These are phyloP conservation scores for Geophilus truncorum DNA, from an alignment of 2,888 invertebrate species.

Conservation along the genomic window DNA sequence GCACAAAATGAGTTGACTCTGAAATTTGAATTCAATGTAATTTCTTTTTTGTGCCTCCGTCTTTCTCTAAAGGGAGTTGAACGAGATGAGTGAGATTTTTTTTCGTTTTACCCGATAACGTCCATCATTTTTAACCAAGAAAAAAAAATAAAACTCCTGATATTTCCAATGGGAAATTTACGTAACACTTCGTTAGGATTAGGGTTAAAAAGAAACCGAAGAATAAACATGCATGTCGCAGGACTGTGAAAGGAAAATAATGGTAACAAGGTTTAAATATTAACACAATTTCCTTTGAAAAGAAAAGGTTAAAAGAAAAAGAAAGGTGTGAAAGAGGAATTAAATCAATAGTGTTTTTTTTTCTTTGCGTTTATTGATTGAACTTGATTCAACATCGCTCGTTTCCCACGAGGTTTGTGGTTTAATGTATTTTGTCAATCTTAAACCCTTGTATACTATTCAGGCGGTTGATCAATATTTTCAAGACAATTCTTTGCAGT, in stretches of 20 bases:
- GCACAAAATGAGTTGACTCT: slow-evolving; percentile 13
- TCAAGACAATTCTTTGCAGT: slow-evolving; percentile 17
- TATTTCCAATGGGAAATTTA: neutral
- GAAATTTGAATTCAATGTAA: slow-evolving; percentile 27
- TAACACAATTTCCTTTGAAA: no score
- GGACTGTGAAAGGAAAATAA: no score
- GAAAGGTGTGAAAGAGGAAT: neutral
- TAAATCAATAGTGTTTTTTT: neutral
- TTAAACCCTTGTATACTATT: neutral
- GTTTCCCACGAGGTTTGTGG: slow-evolving; percentile 8
- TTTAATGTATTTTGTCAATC: slow-evolving; percentile 21
- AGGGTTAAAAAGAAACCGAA: no score
- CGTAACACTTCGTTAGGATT: neutral
- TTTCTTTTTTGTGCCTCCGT: slow-evolving; percentile 9
- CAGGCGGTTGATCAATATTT: neutral
- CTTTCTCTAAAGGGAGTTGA: slow-evolving; percentile 10
- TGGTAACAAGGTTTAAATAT: no score
- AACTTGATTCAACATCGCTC: neutral
- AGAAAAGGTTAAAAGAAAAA: no score
- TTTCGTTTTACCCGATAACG: neutral
- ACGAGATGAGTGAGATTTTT: neutral
- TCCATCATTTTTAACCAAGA: neutral
- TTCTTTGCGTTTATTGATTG: neutral
- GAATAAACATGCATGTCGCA: no score
- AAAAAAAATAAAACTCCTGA: neutral